Conservation (phyloP, 1,140 invertebrate species). For the Trissolcus basalis region DNA sequence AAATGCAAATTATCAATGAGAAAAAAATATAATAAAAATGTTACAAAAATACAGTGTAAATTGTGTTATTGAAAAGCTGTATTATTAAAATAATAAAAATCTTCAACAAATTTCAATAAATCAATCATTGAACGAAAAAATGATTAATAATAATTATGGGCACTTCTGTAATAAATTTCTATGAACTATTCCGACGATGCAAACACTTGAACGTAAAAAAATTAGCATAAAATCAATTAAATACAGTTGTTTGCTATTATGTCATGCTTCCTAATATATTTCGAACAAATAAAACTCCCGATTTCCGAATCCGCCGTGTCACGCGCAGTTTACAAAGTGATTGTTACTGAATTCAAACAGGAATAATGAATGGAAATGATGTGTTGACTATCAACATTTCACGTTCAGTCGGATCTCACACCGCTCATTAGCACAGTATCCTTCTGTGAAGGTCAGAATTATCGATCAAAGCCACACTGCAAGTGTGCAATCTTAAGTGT, state of each 20-base stretch:
- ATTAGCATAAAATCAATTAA: conserved; percentile 37
- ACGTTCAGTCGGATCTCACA: conserved; percentile 31
- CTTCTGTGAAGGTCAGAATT: conserved; percentile 43
- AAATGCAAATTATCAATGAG: too few relatives aligned
- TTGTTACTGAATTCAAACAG: conserved; percentile 15
- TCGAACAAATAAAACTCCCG: conserved; percentile 10
- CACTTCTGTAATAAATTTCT: too few relatives aligned
- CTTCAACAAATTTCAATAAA: too few relatives aligned
- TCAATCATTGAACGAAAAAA: too few relatives aligned
- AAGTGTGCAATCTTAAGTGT: conserved; percentile 19
- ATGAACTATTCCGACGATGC: too few relatives aligned
- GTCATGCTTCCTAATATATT: conserved; percentile 24
- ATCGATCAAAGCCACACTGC: conserved; percentile 43
- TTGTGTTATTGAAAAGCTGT: too few relatives aligned
- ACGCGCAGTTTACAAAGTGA: conserved; percentile 3
- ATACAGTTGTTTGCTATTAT: conserved; percentile 3
- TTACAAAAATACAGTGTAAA: too few relatives aligned
- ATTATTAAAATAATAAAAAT: too few relatives aligned
- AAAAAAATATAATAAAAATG: too few relatives aligned
- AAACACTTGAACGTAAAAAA: neutral
- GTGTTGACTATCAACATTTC: conserved; percentile 22
- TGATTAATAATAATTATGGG: too few relatives aligned
- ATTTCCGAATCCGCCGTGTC: neutral
- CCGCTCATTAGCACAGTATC: conserved; percentile 32
- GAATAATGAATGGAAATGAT: conserved; percentile 33